phyloP scores from a whole-genome alignment of 2,888 invertebrate species.

The Zaprionus lineosus region DNA sequence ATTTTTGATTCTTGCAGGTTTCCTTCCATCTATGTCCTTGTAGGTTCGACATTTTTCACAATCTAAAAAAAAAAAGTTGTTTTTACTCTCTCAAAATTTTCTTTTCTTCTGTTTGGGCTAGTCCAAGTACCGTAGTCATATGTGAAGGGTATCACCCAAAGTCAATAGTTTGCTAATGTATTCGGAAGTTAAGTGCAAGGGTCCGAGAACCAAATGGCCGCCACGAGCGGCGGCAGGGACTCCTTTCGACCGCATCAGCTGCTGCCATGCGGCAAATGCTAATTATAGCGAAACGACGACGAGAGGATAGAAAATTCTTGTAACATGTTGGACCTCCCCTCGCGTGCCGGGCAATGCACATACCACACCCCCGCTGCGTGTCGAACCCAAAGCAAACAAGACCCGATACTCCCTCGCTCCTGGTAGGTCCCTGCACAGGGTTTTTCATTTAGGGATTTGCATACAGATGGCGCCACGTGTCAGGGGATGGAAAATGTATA shows the following conservation, averaged over 20 bases:
- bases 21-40: too few relatives aligned
- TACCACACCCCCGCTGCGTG: too few relatives aligned
- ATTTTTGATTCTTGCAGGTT: too few relatives aligned
- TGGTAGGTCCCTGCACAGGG: slow-evolving; percentile 11
- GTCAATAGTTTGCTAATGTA: slow-evolving; percentile 31
- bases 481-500: slow-evolving; percentile 31
- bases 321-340: slow-evolving; percentile 52
- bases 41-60: too few relatives aligned
- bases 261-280: slow-evolving; percentile 62
- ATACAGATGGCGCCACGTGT: slow-evolving; percentile 47
- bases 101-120: not conserved
- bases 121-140: not conserved
- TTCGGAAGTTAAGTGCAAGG: slow-evolving; percentile 17
- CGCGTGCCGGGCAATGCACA: slow-evolving; percentile 50
- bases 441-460: slow-evolving; percentile 33
- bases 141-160: not conserved
- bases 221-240: slow-evolving; percentile 8
- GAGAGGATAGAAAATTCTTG: slow-evolving; percentile 49
- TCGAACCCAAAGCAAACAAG: slow-evolving; percentile 4
- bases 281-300: slow-evolving; percentile 54
- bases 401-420: not conserved
- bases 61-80: too few relatives aligned
- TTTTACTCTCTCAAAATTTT: not conserved
- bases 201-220: slow-evolving; percentile 37
- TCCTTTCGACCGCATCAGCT: slow-evolving; percentile 47